Percentiles rank a stretch among this genome's conserved stretches.
phyloP scores from a whole-genome alignment of 2,113 vertebrate species.

The Tachuris rubrigastra region DNA sequence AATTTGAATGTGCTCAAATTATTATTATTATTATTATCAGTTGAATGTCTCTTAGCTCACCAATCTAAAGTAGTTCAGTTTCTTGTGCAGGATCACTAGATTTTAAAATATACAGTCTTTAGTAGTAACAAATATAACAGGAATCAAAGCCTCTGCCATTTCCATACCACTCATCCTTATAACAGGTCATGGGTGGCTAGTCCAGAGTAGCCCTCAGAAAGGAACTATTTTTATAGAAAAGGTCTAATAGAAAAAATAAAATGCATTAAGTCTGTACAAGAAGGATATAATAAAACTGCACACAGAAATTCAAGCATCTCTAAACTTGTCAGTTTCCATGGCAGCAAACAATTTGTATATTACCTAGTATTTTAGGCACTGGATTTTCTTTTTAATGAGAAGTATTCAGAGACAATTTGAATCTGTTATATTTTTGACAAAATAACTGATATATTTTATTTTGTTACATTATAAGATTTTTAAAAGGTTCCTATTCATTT shows the following conservation, averaged over 20 bases:
- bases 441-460: background rate
- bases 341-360: slow-evolving; percentile 36
- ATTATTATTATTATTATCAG: background rate
- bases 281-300: background rate
- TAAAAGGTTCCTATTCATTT: background rate
- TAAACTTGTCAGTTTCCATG: slow-evolving; percentile 55
- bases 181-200: background rate
- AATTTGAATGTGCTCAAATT: background rate
- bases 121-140: background rate
- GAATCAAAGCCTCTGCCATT: background rate
- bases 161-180: background rate
- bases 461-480: background rate
- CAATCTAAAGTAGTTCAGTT: background rate
- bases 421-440: background rate
- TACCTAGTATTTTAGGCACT: background rate
- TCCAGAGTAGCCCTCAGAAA: background rate
- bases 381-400: background rate
- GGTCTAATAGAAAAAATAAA: background rate
- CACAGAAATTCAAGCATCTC: background rate
- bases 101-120: background rate
- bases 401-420: background rate
- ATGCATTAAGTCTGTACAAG: background rate
- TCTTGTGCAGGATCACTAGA: background rate
- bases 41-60: background rate
- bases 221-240: background rate